These are phyloP conservation scores for Microcebus griseorufus DNA, from an alignment of 2,113 vertebrate species.

Conservation along the genomic window DNA sequence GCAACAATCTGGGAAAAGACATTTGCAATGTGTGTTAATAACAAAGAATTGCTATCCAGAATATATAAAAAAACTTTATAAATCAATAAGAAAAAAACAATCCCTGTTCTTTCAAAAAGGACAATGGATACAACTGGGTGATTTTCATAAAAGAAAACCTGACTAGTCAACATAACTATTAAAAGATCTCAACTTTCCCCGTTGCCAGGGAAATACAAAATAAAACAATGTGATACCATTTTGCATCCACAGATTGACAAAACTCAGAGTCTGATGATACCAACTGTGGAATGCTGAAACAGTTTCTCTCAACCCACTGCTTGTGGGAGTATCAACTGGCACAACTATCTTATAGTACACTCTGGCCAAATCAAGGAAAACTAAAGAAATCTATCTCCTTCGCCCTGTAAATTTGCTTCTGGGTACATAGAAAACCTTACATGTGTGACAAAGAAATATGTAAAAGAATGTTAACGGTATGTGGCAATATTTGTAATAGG, in stretches of 20 bases:
- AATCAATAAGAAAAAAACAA: background rate
- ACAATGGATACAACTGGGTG: background rate
- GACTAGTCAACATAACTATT: background rate
- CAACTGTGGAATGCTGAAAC: background rate
- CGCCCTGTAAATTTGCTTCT: background rate
- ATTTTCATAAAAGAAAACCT: background rate
- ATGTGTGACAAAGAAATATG: background rate
- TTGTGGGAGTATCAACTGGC: background rate
- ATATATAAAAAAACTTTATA: slow-evolving; percentile 24
- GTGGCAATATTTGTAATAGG: background rate
- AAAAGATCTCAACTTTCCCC: background rate
- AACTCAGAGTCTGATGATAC: background rate
- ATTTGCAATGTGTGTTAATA: background rate
- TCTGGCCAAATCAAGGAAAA: slow-evolving; percentile 3
- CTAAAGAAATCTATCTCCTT: background rate
- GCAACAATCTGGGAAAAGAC: background rate
- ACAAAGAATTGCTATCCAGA: background rate
- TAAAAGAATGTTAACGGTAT: background rate
- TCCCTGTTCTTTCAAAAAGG: background rate
- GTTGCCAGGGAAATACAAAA: background rate
- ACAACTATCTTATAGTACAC: background rate
- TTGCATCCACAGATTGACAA: background rate
- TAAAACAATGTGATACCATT: background rate
- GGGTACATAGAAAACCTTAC: background rate
- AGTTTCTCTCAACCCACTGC: background rate